Base-by-base conservation (phyloP, 1,140 invertebrate genomes). In the Teleopsis dalmanni region DNA sequence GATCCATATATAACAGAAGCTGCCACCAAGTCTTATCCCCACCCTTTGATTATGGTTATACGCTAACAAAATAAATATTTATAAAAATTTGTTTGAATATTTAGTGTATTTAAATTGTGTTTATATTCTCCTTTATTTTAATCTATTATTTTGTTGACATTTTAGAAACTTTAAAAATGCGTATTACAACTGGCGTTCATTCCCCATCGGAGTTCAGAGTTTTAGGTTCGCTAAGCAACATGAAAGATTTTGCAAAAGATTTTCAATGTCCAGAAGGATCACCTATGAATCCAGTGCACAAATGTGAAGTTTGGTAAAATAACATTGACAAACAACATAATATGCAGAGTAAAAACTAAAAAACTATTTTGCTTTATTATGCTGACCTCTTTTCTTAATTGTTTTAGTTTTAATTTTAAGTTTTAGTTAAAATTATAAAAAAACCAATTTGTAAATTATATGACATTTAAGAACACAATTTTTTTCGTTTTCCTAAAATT, bases 171-270 rank as follows among this genome's bases (percentile, higher is more conserved):
- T 72, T 86, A 26, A 84, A 82, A 56, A 73, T 87, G 47, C 75
- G 83, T 22, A 84, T 90, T 52, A 81, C 83, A 4, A 87, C 85
- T 37, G 79, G 88, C 44, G 77, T 80, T 51, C 87, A 91, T 63
- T 87, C 87, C 16, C 88, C 87, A 0, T 83, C 82, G 19, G 77
- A 82, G 48, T 92, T 85, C 76, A 82, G 92, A 27, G 88, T 96
- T 1, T 75, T 87, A 35, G 92, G 93, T 5, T 88, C 92, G 1
- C 71, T 96, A 14, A 88, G 89, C 26, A 98, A 98, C 67, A 85
- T 88, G 74, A 77, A 82, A 40, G 85, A 93, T 47, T 98, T 97
- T 72, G 75, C 88, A 1, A 71, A 77, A 47, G 90, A 93, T 69
- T 97, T 93, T 72, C 82, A 85, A 37, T 98, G 94, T 71, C 84